Base-by-base conservation (phyloP, 37 sponge, comb jelly and placozoan species). In the Halichondria panicea region DNA sequence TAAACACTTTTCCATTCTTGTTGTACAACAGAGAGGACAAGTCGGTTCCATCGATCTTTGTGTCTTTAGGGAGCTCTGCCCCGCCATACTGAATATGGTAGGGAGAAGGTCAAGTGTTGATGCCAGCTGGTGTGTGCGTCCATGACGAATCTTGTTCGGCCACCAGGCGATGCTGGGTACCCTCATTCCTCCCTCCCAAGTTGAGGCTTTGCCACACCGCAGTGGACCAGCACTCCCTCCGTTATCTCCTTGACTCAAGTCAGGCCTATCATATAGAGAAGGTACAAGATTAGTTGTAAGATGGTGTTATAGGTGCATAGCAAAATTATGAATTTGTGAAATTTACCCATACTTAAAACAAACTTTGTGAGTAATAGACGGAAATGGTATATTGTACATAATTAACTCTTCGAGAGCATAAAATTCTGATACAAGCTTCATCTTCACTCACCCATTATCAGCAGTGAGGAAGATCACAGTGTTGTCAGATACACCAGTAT, bases 171-270 rank as follows among this genome's bases (percentile, higher is more conserved):
- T 77, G 52, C 59, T 84, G 2, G 89, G 89, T 48, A 63, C 79
- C 42, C 89, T 76, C 53, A 77, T 19, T 3, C 89, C 89, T 63
- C 89, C 89, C 58, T 88, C 89, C 71, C 78, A 88, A 2, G 89
- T 88, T 27, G 89, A 75, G 22, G 53, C 79, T 32, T 88, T 88
- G 22, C 89, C 89, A 73, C 89, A 88, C 66, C 81, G 60, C 55
- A 88, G 60, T 28, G 53, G 74, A 6, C 89, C 89, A 63, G 82
- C 46, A 55, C 66, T 83, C 12, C 89, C 89, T 50, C 79, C 89
- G 11, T 33, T 32, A 28, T 66, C 36, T 11, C 56, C 58, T 18
- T 31, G 18, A 4, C 6, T 56, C 46, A 87, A 67, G 30, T 55
- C 67, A 15, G 88, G 88, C 2, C 88, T 84, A 24, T 11, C 30